Conservation (phyloP, 2,888 invertebrate genomes). For the Amphipyra tragopoginis region DNA sequence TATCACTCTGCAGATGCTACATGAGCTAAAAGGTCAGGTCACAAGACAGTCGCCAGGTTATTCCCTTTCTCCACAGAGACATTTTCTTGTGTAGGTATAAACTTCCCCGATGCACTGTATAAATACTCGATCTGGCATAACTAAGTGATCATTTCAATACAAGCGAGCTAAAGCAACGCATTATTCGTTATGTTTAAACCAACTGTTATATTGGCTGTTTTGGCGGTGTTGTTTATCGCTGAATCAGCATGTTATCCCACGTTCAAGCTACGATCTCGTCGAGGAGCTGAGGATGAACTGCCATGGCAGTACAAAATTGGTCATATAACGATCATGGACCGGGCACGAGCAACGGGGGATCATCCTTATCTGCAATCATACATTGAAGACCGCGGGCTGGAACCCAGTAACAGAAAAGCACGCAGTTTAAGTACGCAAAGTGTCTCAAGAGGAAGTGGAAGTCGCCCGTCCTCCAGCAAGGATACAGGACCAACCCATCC, state of each 20-base stretch:
- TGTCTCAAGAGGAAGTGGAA: not conserved
- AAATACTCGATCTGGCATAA: constrained; percentile 12
- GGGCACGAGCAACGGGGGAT: constrained; percentile 18
- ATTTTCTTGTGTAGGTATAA: constrained; percentile 2
- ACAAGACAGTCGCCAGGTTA: constrained; percentile 25
- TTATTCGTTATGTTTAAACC: constrained; percentile 33
- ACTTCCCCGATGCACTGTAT: constrained; percentile 11
- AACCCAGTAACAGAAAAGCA: constrained; percentile 28
- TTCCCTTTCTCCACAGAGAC: constrained; percentile 18
- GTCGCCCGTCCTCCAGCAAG: constrained; percentile 4
- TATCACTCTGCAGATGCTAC: constrained; percentile 2
- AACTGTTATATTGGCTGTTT: constrained; percentile 9
- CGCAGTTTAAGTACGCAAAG: constrained; percentile 23
- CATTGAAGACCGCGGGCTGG: constrained; percentile 23
- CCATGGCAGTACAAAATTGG: constrained; percentile 23
- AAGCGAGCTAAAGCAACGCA: not conserved
- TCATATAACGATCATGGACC: constrained; percentile 11
- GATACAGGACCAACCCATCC: constrained; percentile 1
- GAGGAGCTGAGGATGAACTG: constrained; percentile 30
- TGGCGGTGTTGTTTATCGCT: constrained; percentile 11
- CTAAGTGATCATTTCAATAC: constrained; percentile 3
- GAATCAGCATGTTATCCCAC: constrained; percentile 15
- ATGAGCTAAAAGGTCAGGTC: constrained; percentile 19
- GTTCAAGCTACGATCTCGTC: constrained; percentile 5
- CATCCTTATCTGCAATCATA: constrained; percentile 21